A percentile compares a stretch with the other conserved stretches of the same genome.
These are phyloP conservation scores for Magallana angulata DNA, from an alignment of 1,140 invertebrate genomes.

Conservation along the genomic window DNA sequence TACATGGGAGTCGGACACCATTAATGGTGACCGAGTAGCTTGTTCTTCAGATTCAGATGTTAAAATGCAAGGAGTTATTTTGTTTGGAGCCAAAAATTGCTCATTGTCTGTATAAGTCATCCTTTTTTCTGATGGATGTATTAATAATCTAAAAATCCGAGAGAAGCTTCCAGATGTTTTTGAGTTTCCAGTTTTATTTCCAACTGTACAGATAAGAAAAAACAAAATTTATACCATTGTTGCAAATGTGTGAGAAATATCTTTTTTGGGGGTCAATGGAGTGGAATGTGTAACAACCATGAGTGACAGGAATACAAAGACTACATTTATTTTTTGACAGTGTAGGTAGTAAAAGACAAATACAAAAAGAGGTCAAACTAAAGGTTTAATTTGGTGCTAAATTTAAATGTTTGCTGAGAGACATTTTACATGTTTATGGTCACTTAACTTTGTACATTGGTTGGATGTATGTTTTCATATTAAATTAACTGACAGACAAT, in stretches of 20 bases:
- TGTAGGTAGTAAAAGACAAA: neutral
- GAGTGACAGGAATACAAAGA: neutral
- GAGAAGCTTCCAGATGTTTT: neutral
- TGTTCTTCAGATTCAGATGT: neutral
- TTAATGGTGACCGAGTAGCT: constrained; percentile 2
- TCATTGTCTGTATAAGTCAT: neutral
- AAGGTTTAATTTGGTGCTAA: constrained; percentile 6
- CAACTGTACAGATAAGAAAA: neutral
- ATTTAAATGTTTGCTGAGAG: neutral
- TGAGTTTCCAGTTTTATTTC: constrained; percentile 5
- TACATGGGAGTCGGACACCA: neutral
- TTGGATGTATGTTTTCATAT: too few relatives aligned
- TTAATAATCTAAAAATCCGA: neutral
- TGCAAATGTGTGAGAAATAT: neutral
- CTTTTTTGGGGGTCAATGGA: neutral
- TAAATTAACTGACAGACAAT: too few relatives aligned
- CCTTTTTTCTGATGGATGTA: neutral
- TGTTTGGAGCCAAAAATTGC: constrained; percentile 9
- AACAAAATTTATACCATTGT: neutral
- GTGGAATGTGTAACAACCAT: neutral
- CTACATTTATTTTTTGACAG: constrained; percentile 4
- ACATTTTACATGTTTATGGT: too few relatives aligned
- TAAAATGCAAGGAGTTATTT: neutral
- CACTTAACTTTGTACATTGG: too few relatives aligned
- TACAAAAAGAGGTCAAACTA: neutral